Evolutionary conservation across 2,797 vertebrate species (phyloP), one percentile per base, ranked within the genome.

Genomic region (Eulemur albifrons): DNA sequence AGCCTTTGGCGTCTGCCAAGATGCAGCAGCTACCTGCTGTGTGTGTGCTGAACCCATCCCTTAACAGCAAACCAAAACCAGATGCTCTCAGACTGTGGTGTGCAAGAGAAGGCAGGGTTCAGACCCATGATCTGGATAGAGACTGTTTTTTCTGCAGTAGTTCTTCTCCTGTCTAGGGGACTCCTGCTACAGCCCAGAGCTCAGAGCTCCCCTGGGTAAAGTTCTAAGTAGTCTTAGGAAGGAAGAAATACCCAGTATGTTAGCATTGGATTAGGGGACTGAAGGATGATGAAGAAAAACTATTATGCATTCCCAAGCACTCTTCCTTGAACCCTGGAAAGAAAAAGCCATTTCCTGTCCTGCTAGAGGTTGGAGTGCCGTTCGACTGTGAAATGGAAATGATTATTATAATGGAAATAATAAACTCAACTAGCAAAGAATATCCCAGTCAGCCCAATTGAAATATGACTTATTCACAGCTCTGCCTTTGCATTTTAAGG

Each of bases 381-480:
- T 72, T 94, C 57, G n/a, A 69, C 94, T 93, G 17, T 88, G 63
- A 93, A 93, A 90, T 75, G 50, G 61, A 92, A 93, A 91, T 88
- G 7, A 48, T 83, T 70, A 75, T 57, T 94, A 52, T 52, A 93
- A 23, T 32, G 3, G 32, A 89, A 14, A 76, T 43, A 94, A 90
- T 61, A 94, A 92, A 90, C 54, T 83, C 65, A 93, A 79, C 48
- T 73, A 86, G 25, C 12, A 81, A 94, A 88, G 21, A 73, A 81
- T 72, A 92, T 81, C 91, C 21, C 35, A 93, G n/a, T 45, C 72
- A 69, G 11, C 43, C 57, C 40, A 83, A 86, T 59, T 93, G 79
- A 91, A 70, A n/a, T 87, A 80, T 76, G 94, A 83, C 25, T 92
- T 93, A 93, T 76, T 96, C n/a, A 75, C 79, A 91, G 63, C 50